Percentiles rank a stretch among this genome's conserved stretches.
Conservation (phyloP, 2,888 invertebrate genomes). For the Branchellion lobata region DNA sequence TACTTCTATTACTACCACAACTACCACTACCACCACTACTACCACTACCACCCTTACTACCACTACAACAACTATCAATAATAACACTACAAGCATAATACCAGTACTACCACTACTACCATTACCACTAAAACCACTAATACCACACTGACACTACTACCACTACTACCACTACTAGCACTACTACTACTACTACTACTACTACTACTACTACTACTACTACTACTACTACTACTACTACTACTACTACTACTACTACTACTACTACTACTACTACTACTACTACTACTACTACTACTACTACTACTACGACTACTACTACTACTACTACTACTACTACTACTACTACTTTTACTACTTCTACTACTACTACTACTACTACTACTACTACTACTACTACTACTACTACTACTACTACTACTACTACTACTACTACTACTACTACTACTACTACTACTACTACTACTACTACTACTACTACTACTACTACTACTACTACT, state of each 20-base stretch:
- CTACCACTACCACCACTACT: not conserved
- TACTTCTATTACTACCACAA: not conserved
- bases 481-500: slow-evolving; percentile 13
- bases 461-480: slow-evolving; percentile 4
- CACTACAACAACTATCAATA: slow-evolving; percentile 19
- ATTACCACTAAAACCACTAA: not conserved
- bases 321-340: slow-evolving; percentile 23
- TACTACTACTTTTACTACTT: slow-evolving; percentile 19
- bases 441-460: slow-evolving; percentile 6
- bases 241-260: slow-evolving; percentile 38
- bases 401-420: slow-evolving; percentile 10
- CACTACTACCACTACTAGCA: slow-evolving; percentile 29
- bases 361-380: slow-evolving; percentile 22
- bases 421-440: slow-evolving; percentile 11
- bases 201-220: slow-evolving; percentile 30
- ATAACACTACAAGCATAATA: slow-evolving; percentile 11
- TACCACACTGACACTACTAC: not conserved
- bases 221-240: slow-evolving; percentile 30
- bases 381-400: slow-evolving; percentile 25
- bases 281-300: slow-evolving; percentile 30
- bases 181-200: slow-evolving; percentile 30
- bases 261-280: slow-evolving; percentile 24
- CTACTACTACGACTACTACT: slow-evolving; percentile 27
- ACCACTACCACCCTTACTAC: slow-evolving; percentile 19
- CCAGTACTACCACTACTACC: slow-evolving; percentile 12